Evolutionary conservation across 2,113 vertebrate genomes (phyloP).

Genomic region (Sylvia atricapilla): DNA sequence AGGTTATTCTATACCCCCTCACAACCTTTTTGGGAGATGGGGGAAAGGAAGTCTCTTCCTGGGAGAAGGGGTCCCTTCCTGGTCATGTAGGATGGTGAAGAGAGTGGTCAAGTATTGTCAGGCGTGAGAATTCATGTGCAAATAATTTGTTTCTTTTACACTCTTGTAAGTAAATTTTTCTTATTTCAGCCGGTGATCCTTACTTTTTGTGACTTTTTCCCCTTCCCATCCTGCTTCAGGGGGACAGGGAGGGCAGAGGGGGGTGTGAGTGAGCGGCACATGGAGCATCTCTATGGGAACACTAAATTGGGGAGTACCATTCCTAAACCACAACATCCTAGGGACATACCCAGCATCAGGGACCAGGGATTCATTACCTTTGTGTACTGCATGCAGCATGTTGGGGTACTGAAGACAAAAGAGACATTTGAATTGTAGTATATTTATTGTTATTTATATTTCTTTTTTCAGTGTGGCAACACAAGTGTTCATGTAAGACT

Average conservation of each 20-base stretch:
- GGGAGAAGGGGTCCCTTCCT: background rate
- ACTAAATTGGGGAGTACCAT: background rate
- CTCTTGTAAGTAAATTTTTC: background rate
- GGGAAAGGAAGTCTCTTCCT: background rate
- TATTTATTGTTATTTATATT: background rate
- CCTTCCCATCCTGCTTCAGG: background rate
- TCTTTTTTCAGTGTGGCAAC: background rate
- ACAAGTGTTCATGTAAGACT: background rate
- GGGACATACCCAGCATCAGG: background rate
- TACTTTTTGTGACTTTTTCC: background rate
- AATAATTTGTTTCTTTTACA: accelerated
- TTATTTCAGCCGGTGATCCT: background rate
- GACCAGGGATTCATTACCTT: background rate
- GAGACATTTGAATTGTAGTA: background rate
- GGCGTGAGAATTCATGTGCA: background rate
- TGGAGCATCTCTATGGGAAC: background rate
- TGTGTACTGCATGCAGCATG: background rate
- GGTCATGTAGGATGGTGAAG: background rate
- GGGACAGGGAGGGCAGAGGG: background rate
- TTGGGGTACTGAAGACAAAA: background rate
- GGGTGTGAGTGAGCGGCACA: accelerated
- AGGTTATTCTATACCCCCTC: background rate
- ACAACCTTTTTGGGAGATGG: background rate
- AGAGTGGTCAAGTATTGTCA: background rate
- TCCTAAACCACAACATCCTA: background rate